Percentiles rank a stretch among this genome's conserved stretches.
Conservation (phyloP, 2,797 vertebrate species). For the Hybognathus amarus region DNA sequence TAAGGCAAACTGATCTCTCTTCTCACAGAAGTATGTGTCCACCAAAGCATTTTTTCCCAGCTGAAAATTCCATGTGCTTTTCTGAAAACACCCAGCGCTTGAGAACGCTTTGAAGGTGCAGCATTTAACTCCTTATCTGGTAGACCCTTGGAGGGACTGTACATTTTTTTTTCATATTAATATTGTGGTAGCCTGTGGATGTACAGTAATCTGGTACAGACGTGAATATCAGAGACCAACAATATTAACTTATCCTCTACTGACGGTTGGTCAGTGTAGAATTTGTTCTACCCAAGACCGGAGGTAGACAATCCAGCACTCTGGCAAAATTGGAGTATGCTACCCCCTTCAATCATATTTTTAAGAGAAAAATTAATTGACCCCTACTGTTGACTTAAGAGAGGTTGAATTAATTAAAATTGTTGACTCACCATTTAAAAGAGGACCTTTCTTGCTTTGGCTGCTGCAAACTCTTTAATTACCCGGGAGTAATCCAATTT, state of each 20-base stretch:
- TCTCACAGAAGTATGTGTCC: background rate
- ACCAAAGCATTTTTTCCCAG: background rate
- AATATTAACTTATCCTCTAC: background rate
- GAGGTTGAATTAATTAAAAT: no score
- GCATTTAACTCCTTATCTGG: background rate
- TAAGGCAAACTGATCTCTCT: conserved; percentile 57
- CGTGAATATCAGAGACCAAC: background rate
- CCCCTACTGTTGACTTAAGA: no score
- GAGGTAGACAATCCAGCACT: no score
- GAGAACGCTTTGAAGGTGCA: background rate
- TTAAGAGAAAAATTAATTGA: no score
- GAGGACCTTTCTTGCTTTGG: no score
- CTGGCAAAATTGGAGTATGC: no score
- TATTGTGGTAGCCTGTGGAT: background rate
- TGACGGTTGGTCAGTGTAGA: background rate
- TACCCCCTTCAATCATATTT: no score
- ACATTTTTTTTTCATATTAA: background rate
- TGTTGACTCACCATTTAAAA: no score
- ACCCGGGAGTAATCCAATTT: no score
- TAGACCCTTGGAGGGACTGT: background rate
- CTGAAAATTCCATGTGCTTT: background rate
- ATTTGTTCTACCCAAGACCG: background rate
- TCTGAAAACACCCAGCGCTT: background rate
- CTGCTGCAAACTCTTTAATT: no score
- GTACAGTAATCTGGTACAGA: background rate